Conservation (phyloP, 1,140 invertebrate genomes). For the Chionoecetes opilio region DNA sequence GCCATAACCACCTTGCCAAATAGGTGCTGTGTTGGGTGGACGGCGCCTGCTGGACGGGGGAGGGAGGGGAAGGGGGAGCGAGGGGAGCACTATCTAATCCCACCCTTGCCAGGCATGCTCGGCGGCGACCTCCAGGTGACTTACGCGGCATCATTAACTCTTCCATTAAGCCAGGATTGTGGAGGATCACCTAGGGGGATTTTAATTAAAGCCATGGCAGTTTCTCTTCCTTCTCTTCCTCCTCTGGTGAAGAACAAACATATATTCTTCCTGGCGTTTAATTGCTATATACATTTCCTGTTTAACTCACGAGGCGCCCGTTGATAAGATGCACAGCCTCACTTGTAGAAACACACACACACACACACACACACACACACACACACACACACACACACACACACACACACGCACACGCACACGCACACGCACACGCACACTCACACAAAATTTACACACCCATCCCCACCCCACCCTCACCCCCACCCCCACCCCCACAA, state of each 20-base stretch:
- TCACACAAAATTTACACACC: too few relatives aligned
- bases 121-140: background rate
- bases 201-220: slow-evolving; percentile 49
- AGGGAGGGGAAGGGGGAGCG: background rate
- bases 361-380: too few relatives aligned
- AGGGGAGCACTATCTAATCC: slow-evolving; percentile 19
- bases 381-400: too few relatives aligned
- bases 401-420: too few relatives aligned
- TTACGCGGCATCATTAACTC: slow-evolving; percentile 45
- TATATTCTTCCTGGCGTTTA: background rate
- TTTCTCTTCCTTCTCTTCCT: background rate
- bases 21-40: background rate
- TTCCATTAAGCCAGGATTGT: slow-evolving; percentile 21
- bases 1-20: slow-evolving; percentile 46
- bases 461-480: too few relatives aligned
- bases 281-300: slow-evolving; percentile 8
- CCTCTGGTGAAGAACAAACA: background rate
- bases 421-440: too few relatives aligned
- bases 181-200: background rate
- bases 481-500: too few relatives aligned
- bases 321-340: background rate
- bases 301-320: background rate
- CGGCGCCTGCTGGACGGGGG: background rate
- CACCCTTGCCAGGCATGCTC: background rate
- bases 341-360: background rate